These are phyloP conservation scores for Antedon bifida DNA, from an alignment of 35 echinoderm and acorn worm species.

Conservation along the genomic window DNA sequence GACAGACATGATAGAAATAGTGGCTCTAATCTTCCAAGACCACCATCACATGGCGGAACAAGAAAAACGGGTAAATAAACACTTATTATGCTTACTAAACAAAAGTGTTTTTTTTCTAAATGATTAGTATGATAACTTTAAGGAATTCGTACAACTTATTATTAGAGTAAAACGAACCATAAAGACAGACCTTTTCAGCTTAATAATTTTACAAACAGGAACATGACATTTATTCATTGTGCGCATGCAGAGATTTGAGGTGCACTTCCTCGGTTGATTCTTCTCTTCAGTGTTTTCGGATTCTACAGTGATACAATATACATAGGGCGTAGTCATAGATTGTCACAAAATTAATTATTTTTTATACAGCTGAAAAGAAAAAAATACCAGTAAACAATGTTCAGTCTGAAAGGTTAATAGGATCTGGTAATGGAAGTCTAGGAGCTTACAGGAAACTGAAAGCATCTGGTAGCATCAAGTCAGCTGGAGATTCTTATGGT, in stretches of 20 bases:
- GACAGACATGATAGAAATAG: too few relatives aligned
- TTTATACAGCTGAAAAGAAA: slow-evolving; percentile 21
- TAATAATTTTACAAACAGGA: background rate
- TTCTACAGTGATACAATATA: too few relatives aligned
- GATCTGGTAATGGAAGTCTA: slow-evolving; percentile 43
- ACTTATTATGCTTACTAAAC: too few relatives aligned
- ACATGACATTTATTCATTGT: background rate
- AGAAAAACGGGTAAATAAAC: slow-evolving; percentile 25
- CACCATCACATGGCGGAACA: slow-evolving; percentile 9
- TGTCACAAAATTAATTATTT: background rate
- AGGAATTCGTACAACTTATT: background rate
- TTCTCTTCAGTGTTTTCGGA: too few relatives aligned
- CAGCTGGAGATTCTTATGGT: background rate
- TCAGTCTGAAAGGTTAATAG: slow-evolving; percentile 18
- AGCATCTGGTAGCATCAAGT: slow-evolving; percentile 36
- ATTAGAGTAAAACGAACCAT: background rate
- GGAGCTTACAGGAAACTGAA: slow-evolving; percentile 78
- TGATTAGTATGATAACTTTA: background rate
- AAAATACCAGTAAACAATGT: slow-evolving; percentile 13
- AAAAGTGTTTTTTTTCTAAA: too few relatives aligned
- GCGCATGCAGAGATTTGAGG: background rate
- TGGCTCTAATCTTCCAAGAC: slow-evolving; percentile 15
- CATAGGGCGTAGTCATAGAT: background rate
- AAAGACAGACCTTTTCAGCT: background rate
- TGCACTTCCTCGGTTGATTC: too few relatives aligned